Conservation (phyloP, 2,113 vertebrate species). For the Climacteris rufus region DNA sequence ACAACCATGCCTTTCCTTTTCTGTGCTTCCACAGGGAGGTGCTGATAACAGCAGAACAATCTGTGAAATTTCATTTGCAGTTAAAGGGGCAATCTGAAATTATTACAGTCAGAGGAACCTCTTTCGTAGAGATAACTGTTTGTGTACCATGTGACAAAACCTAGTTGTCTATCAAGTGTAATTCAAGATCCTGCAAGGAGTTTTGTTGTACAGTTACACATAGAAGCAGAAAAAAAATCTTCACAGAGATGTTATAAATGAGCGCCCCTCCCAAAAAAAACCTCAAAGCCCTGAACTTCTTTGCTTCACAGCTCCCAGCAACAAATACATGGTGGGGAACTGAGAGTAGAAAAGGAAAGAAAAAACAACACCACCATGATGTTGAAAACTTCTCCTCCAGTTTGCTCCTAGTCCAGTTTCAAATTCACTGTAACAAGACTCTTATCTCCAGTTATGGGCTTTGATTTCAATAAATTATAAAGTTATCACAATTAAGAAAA, state of each 20-base stretch:
- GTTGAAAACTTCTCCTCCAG: background rate
- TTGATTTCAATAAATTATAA: background rate
- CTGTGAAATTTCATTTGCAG: background rate
- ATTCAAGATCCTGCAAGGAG: background rate
- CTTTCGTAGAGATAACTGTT: background rate
- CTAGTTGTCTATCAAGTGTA: background rate
- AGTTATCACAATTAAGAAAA: background rate
- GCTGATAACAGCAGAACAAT: background rate
- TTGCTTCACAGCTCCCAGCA: background rate
- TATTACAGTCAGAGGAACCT: background rate
- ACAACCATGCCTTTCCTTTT: background rate
- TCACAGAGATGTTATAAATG: background rate
- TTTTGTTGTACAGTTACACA: background rate
- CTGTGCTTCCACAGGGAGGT: background rate
- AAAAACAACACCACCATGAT: background rate
- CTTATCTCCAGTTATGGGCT: background rate
- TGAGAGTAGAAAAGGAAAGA: background rate
- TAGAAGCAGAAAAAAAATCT: background rate
- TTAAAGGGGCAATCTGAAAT: background rate
- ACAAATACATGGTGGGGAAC: background rate
- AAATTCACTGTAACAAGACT: background rate
- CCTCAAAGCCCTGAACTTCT: background rate
- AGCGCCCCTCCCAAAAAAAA: fast-evolving
- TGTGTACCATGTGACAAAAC: background rate
- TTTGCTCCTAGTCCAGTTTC: background rate